These are phyloP conservation scores for Dynastes grantii DNA, from an alignment of 2,888 invertebrate species.

Conservation along the genomic window DNA sequence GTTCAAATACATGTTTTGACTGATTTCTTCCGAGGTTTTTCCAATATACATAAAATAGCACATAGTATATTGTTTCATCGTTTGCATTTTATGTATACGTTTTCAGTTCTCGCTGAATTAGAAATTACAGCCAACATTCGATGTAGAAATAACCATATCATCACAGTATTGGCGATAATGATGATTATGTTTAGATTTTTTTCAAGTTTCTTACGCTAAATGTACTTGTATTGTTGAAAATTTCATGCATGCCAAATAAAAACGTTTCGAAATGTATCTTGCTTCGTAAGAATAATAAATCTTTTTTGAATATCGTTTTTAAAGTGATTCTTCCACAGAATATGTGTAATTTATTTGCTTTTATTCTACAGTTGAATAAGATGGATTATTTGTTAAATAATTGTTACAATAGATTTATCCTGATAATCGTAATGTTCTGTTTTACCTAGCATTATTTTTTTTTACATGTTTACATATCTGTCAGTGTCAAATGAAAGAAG, in stretches of 20 bases:
- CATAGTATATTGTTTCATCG: conserved; percentile 13
- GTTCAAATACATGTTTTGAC: conserved; percentile 4
- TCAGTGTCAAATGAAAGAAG: background rate
- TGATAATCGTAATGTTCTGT: background rate
- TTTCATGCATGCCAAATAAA: conserved; percentile 31
- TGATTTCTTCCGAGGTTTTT: conserved; percentile 17
- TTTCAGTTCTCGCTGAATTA: conserved; percentile 27
- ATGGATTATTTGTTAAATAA: too few species aligned
- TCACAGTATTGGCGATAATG: conserved; percentile 12
- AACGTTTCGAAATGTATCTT: conserved; percentile 7
- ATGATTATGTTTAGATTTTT: conserved; percentile 38
- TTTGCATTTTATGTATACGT: conserved; percentile 17
- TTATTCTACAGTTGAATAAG: too few species aligned
- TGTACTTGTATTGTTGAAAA: conserved; percentile 45
- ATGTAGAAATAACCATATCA: conserved; percentile 22
- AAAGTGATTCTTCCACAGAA: too few species aligned
- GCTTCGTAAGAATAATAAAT: background rate
- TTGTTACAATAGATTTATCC: too few species aligned
- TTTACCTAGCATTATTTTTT: conserved; percentile 7
- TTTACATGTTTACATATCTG: conserved; percentile 7
- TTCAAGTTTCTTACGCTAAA: conserved; percentile 29
- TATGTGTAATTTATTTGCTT: too few species aligned
- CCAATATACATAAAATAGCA: conserved; percentile 2
- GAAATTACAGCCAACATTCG: conserved; percentile 13
- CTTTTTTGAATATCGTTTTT: background rate